Evolutionary conservation across 2,797 vertebrate genomes (phyloP), one percentile per base, ranked within the genome.

Genomic region (Anniella stebbinsi): DNA sequence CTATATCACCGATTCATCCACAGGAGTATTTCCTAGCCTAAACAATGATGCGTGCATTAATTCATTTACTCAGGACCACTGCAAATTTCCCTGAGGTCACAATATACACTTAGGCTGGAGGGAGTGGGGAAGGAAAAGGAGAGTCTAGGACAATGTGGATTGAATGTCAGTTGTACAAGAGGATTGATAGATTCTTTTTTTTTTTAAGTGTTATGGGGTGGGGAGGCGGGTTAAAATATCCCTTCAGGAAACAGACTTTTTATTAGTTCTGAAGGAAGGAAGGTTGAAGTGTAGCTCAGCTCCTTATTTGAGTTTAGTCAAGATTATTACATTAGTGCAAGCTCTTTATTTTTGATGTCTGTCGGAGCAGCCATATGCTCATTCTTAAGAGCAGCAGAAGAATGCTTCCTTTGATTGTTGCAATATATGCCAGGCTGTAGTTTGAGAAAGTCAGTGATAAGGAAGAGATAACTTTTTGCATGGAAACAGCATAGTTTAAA

Each of bases 311-410:
- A 33, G 60, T 84, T 75, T 87, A 78, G 51, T 18, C 67, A 84
- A 84, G 88, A 89, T 93, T 88, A 80, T 2, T 80, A 75, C 45
- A 48, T 87, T 57, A 84, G 90, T 86, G 86, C 38, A 89, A 92
- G 90, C 48, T 94, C 94, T 89, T 90, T 86, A 80, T 92, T 92
- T 88, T 89, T 83, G 30, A 88, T 89, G 93, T 78, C 92, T 95
- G 94, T 87, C 90, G 88, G 88, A 89, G 88, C 17, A 76, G 87
- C 80, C 88, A 91, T 41, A 78, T 4, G 41, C 81, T 92, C 84
- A 78, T 87, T 93, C 70, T 81, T 91, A 89, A 75, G 72, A 92
- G 73, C 28, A 17, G 1, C 45, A 90, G 78, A 87, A 87, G 23
- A 78, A 80, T 84, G 54, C 93, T 77, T 77, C 57, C 66, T 87